A percentile compares a stretch with the other conserved stretches of the same genome.
Conservation (phyloP, 2,888 invertebrate genomes). For the Tortrix viridana region DNA sequence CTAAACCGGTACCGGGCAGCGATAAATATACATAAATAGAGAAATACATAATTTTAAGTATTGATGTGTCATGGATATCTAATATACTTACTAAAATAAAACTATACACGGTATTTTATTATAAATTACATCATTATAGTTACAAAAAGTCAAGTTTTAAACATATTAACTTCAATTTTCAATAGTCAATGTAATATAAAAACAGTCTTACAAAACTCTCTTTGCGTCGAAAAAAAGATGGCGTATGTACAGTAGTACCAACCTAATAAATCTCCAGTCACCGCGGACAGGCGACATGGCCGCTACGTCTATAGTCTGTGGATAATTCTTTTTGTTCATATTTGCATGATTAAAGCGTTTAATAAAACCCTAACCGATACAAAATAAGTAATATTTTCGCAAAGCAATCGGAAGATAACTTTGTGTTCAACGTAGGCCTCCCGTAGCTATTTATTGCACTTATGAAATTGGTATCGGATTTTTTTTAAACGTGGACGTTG, state of each 20-base stretch:
- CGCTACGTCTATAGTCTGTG: constrained; percentile 25
- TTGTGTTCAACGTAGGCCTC: constrained; percentile 18
- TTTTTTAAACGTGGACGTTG: constrained; percentile 19
- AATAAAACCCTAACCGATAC: not conserved
- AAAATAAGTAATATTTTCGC: constrained; percentile 12
- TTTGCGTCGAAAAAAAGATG: not conserved
- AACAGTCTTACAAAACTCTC: no score
- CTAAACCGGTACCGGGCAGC: no score
- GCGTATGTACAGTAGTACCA: constrained; percentile 31
- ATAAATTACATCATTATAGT: no score
- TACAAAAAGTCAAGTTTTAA: no score
- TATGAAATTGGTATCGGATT: constrained; percentile 26
- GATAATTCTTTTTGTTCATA: constrained; percentile 17
- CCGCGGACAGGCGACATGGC: constrained; percentile 24
- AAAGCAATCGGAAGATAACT: not conserved
- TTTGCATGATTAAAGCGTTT: constrained; percentile 9
- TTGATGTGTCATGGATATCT: no score
- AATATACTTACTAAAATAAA: no score
- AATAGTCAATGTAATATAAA: no score
- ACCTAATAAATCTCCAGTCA: constrained; percentile 30
- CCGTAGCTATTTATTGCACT: constrained; percentile 35
- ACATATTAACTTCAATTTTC: no score
- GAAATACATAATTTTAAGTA: no score
- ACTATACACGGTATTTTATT: no score
- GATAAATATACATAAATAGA: no score